Percentiles rank a stretch among this genome's conserved stretches.
Evolutionary conservation across 2,888 invertebrate species (phyloP).

Genomic region (Heliconius cydno): DNA sequence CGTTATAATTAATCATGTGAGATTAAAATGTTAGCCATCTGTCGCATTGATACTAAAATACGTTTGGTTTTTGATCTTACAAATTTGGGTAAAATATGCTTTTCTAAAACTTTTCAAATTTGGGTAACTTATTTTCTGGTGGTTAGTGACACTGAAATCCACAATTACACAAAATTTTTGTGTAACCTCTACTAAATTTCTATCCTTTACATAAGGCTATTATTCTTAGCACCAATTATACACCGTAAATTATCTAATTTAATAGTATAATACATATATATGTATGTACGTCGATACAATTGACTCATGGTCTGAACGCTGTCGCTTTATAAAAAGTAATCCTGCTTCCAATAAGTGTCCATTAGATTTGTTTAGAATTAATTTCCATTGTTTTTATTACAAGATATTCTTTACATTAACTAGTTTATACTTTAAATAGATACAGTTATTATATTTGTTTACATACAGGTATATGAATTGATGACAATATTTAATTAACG

Average conservation of each 20-base stretch:
- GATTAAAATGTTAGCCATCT: not conserved
- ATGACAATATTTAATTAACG: not conserved
- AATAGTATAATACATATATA: too few species aligned
- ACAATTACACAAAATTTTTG: too few species aligned
- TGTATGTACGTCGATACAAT: slow-evolving; percentile 13
- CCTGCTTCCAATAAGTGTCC: slow-evolving; percentile 18
- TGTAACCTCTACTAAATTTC: too few species aligned
- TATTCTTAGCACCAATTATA: not conserved
- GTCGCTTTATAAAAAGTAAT: slow-evolving; percentile 12
- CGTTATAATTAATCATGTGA: not conserved
- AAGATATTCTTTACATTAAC: not conserved
- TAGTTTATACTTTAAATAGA: not conserved
- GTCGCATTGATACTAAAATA: not conserved
- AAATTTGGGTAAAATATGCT: not conserved
- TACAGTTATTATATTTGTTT: not conserved
- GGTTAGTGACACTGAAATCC: too few species aligned
- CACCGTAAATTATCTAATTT: not conserved
- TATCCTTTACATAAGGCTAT: too few species aligned
- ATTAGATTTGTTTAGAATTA: slow-evolving; percentile 4
- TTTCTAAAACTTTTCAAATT: not conserved
- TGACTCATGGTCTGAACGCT: slow-evolving; percentile 35
- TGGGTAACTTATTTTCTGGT: not conserved
- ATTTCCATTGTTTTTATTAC: slow-evolving; percentile 3
- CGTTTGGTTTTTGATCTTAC: not conserved
- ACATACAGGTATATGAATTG: too few species aligned